A percentile compares a stretch with the other conserved stretches of the same genome.
phyloP scores from a whole-genome alignment of 2,888 invertebrate genomes.

The Carcina quercana region DNA sequence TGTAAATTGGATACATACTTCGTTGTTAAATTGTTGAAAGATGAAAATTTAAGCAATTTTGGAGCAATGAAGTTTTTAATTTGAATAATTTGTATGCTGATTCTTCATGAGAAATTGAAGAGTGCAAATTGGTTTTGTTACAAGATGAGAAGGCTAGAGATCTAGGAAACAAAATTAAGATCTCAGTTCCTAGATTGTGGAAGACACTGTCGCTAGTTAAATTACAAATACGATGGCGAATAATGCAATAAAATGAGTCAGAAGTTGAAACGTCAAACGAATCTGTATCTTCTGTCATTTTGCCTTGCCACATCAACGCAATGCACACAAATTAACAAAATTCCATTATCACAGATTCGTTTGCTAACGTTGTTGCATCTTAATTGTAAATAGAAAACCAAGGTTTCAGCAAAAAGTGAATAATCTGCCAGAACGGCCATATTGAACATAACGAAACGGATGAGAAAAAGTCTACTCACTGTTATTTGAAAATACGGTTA shows the following conservation, averaged over 20 bases:
- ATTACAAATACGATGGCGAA: no score
- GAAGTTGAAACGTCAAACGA: conserved; percentile 62
- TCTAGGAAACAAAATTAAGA: no score
- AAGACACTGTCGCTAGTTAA: no score
- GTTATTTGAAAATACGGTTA: conserved; percentile 5
- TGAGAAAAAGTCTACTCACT: conserved; percentile 22
- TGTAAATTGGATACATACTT: no score
- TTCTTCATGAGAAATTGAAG: no score
- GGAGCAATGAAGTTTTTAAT: no score
- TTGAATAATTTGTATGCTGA: no score
- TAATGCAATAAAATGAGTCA: conserved; percentile 60
- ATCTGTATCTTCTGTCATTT: conserved; percentile 48
- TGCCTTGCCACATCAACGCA: conserved; percentile 62
- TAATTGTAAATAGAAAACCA: conserved; percentile 14
- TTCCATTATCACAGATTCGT: conserved; percentile 5
- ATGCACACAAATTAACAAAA: conserved; percentile 10
- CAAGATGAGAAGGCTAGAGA: no score
- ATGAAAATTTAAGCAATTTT: no score
- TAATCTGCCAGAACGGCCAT: conserved; percentile 62
- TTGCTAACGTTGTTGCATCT: background rate
- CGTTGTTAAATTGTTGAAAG: no score
- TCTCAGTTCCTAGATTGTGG: no score
- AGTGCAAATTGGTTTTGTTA: no score
- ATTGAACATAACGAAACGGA: conserved; percentile 52
- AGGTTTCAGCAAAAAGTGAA: conserved; percentile 27